Conservation (phyloP, 2,888 invertebrate genomes). For the Iselma pallidipennis region DNA sequence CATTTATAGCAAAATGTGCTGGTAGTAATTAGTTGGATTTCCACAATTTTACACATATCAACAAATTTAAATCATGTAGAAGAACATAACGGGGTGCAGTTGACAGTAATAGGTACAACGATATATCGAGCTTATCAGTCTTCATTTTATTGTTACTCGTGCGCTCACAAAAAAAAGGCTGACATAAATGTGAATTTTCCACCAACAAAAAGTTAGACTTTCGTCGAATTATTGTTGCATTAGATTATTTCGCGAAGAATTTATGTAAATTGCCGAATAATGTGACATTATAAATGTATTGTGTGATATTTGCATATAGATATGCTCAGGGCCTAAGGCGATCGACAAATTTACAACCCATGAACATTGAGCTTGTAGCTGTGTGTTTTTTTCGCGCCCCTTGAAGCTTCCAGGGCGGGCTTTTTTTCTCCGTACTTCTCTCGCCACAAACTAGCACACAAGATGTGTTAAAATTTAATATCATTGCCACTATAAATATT, state of each 20-base stretch:
- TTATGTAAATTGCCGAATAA: conserved; percentile 23
- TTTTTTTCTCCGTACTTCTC: neutral
- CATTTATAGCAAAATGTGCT: too few species aligned
- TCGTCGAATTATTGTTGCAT: neutral
- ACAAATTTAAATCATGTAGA: too few species aligned
- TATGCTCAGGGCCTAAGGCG: conserved; percentile 10
- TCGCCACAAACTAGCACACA: neutral
- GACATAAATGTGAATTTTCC: neutral
- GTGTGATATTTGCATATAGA: conserved; percentile 25
- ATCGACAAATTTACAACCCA: conserved; percentile 13
- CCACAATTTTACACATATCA: neutral
- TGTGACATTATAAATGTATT: conserved; percentile 25
- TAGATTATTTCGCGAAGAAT: conserved; percentile 6
- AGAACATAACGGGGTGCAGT: too few species aligned
- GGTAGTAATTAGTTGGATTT: neutral
- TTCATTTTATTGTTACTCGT: neutral
- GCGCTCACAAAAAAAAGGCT: too few species aligned
- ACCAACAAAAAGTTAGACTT: too few species aligned
- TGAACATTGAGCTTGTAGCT: neutral
- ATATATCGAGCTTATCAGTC: neutral
- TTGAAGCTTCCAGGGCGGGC: too few species aligned
- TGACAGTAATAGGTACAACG: neutral
- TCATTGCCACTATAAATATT: neutral
- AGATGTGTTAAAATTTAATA: neutral
- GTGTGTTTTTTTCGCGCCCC: neutral